Conservation (phyloP, 2,797 vertebrate genomes). For the Sylvilagus floridanus region DNA sequence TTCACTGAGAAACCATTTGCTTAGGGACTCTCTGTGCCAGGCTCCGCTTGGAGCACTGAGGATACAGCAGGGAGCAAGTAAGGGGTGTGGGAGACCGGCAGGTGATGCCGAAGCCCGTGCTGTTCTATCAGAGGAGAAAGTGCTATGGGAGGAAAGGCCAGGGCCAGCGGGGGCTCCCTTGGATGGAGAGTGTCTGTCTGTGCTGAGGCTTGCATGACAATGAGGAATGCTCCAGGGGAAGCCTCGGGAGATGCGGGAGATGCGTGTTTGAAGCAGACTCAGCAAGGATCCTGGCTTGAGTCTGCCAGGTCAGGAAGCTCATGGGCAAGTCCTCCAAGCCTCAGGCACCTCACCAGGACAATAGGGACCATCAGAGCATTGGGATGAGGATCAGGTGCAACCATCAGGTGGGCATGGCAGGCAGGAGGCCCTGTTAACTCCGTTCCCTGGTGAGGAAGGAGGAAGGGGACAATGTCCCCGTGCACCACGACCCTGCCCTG, state of each 20-base stretch:
- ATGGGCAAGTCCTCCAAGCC: not conserved
- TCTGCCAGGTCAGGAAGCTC: not conserved
- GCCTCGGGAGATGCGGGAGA: not conserved
- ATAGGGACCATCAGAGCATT: not conserved
- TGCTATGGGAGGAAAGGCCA: not conserved
- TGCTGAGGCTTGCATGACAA: not conserved
- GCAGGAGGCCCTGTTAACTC: not conserved
- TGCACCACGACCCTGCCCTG: not conserved
- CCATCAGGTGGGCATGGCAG: no score
- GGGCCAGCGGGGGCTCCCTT: not conserved
- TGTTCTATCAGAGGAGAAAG: no score
- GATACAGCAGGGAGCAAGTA: not conserved
- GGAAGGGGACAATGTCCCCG: not conserved
- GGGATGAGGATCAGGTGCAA: not conserved
- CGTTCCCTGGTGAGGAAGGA: not conserved
- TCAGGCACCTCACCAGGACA: not conserved
- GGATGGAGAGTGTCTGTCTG: not conserved
- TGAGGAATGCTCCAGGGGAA: not conserved
- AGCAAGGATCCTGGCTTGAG: not conserved
- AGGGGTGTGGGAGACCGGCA: not conserved
- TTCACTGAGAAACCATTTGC: not conserved
- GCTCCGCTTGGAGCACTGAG: not conserved
- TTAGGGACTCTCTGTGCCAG: not conserved
- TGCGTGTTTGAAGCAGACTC: not conserved
- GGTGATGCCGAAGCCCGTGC: fast-evolving